These are phyloP conservation scores for Peromyscus polionotus DNA, from an alignment of 2,113 vertebrate species.

Conservation along the genomic window DNA sequence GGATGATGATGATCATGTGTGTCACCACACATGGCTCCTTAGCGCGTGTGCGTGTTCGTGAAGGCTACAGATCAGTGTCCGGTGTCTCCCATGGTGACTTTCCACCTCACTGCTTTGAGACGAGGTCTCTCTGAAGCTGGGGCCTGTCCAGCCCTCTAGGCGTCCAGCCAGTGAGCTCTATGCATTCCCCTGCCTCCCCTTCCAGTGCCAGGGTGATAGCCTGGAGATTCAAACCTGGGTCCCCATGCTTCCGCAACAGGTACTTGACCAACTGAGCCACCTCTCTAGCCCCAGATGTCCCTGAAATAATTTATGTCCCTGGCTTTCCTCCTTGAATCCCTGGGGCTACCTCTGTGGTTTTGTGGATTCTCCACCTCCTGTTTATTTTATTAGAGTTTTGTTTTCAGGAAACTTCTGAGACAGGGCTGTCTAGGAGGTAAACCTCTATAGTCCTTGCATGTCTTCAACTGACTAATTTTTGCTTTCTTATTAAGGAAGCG, in stretches of 20 bases:
- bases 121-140: background rate
- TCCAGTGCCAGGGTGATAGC: background rate
- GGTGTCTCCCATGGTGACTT: background rate
- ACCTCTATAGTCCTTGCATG: background rate
- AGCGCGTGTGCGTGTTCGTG: background rate
- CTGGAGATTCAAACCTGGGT: background rate
- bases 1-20: background rate
- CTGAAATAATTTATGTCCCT: background rate
- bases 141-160: background rate
- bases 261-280: background rate
- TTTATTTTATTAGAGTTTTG: constrained; percentile 31
- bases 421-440: background rate
- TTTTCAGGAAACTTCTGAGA: background rate
- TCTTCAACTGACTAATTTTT: background rate
- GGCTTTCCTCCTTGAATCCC: background rate
- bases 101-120: background rate
- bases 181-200: background rate
- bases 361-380: background rate
- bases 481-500: background rate
- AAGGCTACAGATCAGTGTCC: background rate
- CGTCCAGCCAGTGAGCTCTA: background rate
- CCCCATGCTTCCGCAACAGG: background rate
- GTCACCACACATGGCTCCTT: background rate
- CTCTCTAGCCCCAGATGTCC: background rate
- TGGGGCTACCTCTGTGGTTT: background rate